Percentiles rank a stretch among this genome's conserved stretches.
Conservation (phyloP, 2,113 vertebrate genomes). For the Hymenochirus boettgeri region DNA sequence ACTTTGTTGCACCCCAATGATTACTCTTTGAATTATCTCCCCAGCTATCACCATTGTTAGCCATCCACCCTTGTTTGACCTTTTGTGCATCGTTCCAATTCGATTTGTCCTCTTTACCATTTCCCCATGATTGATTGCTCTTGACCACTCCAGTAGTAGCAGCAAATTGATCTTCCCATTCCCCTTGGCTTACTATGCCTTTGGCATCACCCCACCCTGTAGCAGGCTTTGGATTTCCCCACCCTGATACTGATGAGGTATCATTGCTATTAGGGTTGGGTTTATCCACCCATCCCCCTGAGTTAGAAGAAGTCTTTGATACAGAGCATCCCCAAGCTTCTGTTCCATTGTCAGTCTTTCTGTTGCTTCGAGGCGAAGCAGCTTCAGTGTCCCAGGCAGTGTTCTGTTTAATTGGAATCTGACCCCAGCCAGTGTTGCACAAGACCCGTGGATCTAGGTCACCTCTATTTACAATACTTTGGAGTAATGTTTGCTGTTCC, state of each 20-base stretch:
- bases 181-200: slow-evolving; percentile 74
- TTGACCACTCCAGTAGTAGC: slow-evolving; percentile 69
- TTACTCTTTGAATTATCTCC: slow-evolving; percentile 67
- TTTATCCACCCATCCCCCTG: slow-evolving; percentile 78
- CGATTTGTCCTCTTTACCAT: slow-evolving; percentile 70
- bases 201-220: slow-evolving; percentile 82
- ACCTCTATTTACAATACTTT: slow-evolving; percentile 64
- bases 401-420: slow-evolving; percentile 94
- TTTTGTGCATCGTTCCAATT: slow-evolving; percentile 85
- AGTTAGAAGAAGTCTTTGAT: slow-evolving; percentile 75
- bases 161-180: slow-evolving; percentile 70
- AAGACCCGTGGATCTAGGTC: slow-evolving; percentile 94
- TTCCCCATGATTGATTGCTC: slow-evolving; percentile 72
- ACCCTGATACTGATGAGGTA: slow-evolving; percentile 68
- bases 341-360: slow-evolving; percentile 79
- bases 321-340: slow-evolving; percentile 79
- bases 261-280: slow-evolving; percentile 62
- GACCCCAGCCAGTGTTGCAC: slow-evolving; percentile 96
- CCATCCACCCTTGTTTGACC: slow-evolving; percentile 75
- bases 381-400: slow-evolving; percentile 88
- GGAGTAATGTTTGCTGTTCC: slow-evolving; percentile 65
- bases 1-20: slow-evolving; percentile 84
- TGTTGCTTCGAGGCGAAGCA: slow-evolving; percentile 64
- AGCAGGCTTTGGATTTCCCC: slow-evolving; percentile 74
- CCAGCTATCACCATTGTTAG: slow-evolving; percentile 67